A percentile compares a stretch with the other conserved stretches of the same genome.
Evolutionary conservation across 2,888 invertebrate species (phyloP).

Genomic region (Aricia artaxerxes): DNA sequence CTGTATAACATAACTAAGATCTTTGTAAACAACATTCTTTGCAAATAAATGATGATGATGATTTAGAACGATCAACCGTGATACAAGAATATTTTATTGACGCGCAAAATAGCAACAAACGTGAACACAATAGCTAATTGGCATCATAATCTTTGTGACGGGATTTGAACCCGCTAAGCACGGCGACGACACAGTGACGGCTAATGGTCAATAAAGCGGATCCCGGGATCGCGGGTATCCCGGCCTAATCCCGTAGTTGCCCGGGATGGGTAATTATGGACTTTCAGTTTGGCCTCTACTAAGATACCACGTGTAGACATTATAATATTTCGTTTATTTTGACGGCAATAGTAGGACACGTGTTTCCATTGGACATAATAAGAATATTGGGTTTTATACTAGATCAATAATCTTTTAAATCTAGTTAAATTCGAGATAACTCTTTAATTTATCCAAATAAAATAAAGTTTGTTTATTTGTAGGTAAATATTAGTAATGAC

Average conservation of each 20-base stretch:
- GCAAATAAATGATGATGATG: too few species aligned
- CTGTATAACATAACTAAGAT: too few species aligned
- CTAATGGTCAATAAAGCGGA: conserved; percentile 48
- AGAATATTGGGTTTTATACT: background rate
- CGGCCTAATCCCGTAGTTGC: conserved; percentile 40
- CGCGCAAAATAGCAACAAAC: background rate
- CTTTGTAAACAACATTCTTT: too few species aligned
- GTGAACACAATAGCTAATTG: conserved; percentile 2
- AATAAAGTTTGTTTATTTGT: too few species aligned
- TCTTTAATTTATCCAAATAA: too few species aligned
- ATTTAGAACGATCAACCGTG: too few species aligned
- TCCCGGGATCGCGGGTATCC: conserved; percentile 41
- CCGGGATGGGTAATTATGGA: conserved; percentile 36
- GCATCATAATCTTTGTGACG: conserved; percentile 23
- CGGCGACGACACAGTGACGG: conserved; percentile 38
- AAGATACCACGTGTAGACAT: background rate
- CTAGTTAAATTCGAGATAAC: too few species aligned
- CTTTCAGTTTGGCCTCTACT: conserved; percentile 35
- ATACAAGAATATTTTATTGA: too few species aligned
- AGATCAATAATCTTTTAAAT: background rate
- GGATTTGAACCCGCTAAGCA: conserved; percentile 39
- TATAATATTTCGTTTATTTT: background rate
- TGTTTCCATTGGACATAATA: background rate
- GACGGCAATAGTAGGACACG: background rate
- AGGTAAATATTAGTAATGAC: too few species aligned